Evolutionary conservation across 2,888 invertebrate genomes (phyloP), one percentile per base, ranked within the genome.

Genomic region (Drosophila antonietae): DNA sequence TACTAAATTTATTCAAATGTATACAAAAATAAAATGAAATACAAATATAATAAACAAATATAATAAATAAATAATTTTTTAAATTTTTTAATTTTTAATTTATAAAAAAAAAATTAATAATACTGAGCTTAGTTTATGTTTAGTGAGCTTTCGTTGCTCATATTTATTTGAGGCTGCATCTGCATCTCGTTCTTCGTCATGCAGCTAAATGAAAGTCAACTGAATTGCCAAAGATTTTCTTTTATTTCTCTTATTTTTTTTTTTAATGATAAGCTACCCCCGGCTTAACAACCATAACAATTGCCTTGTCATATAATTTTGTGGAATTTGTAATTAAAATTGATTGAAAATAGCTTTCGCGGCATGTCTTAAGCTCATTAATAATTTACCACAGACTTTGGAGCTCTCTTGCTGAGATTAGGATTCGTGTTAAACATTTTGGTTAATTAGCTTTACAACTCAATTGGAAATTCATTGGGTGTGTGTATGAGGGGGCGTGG

Each of bases 391-490:
- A 46, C 73, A 65, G 18, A 51, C 14, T 18, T 18, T 18, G 14
- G 33, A 18, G 51, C 18, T 20, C 65, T 56, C 68, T 46, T 55
- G 39, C 41, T 31, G 53, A 53, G 53, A 70, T 66, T 51, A 63
- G 49, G 53, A 60, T 78, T 80, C 78, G 78, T 78, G 78, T 80
- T 76, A 56, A 73, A 71, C 65, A 70, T 82, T 60, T 74, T 66
- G 72, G 67, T 67, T 79, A 84, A 84, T 83, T 86, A 66, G 79
- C 81, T 64, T 51, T 81, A 72, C 80, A 79, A 81, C 74, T 81
- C 79, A 79, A 84, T 85, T 72, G 70, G 31, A 81, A 79, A 77
- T 72, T 57, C 57, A 75, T 66, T 59, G 53, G 28, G 20, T 47
- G 52, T 39, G 31, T 31, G 46, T 28, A 28, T 39, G 31, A n/a